Conservation (phyloP, 2,888 invertebrate species). For the Synergus japonicus region DNA sequence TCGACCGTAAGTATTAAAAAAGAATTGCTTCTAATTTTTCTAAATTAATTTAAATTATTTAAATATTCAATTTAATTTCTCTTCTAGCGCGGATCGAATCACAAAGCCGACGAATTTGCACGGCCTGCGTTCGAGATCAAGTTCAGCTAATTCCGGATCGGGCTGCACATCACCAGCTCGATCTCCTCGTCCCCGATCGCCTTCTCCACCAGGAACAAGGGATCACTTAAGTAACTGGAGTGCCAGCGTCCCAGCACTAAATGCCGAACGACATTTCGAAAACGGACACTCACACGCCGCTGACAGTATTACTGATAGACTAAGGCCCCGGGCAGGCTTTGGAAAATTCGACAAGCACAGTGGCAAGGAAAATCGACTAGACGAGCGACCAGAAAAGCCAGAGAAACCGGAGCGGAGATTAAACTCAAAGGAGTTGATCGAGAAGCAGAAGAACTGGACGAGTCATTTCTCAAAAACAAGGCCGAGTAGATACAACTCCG, state of each 20-base stretch:
- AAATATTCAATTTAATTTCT: slow-evolving; percentile 42
- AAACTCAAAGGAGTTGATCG: slow-evolving; percentile 91
- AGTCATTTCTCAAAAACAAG: slow-evolving; percentile 91
- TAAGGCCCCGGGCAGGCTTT: slow-evolving; percentile 73
- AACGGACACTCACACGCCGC: slow-evolving; percentile 68
- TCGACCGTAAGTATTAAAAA: slow-evolving; percentile 67
- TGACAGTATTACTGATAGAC: slow-evolving; percentile 77
- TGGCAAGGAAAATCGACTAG: slow-evolving; percentile 73
- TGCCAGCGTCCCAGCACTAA: slow-evolving; percentile 79
- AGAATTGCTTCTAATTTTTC: slow-evolving; percentile 15
- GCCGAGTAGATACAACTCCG: slow-evolving; percentile 82
- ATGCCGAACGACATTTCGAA: slow-evolving; percentile 75
- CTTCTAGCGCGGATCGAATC: slow-evolving; percentile 65
- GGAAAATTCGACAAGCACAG: slow-evolving; percentile 67
- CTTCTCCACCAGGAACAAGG: slow-evolving; percentile 69
- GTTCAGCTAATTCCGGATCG: slow-evolving; percentile 83
- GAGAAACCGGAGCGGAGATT: slow-evolving; percentile 91
- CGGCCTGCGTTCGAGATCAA: slow-evolving; percentile 82
- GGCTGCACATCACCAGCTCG: slow-evolving; percentile 81
- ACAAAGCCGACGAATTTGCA: slow-evolving; percentile 78
- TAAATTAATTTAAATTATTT: neutral
- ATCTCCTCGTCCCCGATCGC: slow-evolving; percentile 78
- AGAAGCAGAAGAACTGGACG: slow-evolving; percentile 95
- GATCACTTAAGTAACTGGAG: slow-evolving; percentile 80
- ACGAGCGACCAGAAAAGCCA: slow-evolving; percentile 83